These are phyloP conservation scores for Stegastes partitus DNA, from an alignment of 2,113 vertebrate species.

Conservation along the genomic window DNA sequence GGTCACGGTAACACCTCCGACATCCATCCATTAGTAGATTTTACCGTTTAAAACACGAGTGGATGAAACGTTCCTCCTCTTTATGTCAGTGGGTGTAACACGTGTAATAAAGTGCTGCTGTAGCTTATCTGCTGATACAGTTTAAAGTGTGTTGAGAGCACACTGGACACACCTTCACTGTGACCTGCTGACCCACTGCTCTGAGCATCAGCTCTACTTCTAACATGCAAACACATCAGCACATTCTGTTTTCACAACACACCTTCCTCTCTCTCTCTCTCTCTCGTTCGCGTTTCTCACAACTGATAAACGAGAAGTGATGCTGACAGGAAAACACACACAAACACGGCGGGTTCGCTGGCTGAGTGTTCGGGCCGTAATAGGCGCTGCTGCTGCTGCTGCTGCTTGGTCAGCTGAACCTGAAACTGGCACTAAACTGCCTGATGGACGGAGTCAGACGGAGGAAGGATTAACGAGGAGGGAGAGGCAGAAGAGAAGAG, in stretches of 20 bases:
- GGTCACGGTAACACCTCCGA: too few species aligned
- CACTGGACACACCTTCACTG: too few species aligned
- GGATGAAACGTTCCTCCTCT: too few species aligned
- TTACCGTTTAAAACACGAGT: too few species aligned
- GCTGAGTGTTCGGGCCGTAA: slow-evolving; percentile 62
- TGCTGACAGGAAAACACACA: slow-evolving; percentile 30
- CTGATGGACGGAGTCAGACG: slow-evolving; percentile 51
- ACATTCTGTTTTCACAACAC: neutral
- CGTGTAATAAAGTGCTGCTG: too few species aligned
- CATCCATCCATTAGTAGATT: too few species aligned
- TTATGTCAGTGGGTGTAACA: too few species aligned
- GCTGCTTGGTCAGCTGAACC: slow-evolving; percentile 80
- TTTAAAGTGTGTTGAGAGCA: too few species aligned
- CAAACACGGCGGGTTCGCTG: slow-evolving; percentile 1
- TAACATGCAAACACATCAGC: neutral
- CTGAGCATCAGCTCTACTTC: too few species aligned
- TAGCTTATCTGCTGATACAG: too few species aligned
- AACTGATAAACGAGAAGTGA: neutral
- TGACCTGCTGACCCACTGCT: too few species aligned
- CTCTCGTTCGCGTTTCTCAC: neutral
- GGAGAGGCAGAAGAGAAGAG: neutral
- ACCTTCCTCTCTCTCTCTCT: neutral
- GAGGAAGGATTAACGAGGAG: slow-evolving; percentile 14
- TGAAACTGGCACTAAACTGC: slow-evolving; percentile 74
- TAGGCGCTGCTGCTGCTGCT: slow-evolving; percentile 50